Base-by-base conservation (phyloP, 1,140 invertebrate genomes). In the Ceratina calcarata region DNA sequence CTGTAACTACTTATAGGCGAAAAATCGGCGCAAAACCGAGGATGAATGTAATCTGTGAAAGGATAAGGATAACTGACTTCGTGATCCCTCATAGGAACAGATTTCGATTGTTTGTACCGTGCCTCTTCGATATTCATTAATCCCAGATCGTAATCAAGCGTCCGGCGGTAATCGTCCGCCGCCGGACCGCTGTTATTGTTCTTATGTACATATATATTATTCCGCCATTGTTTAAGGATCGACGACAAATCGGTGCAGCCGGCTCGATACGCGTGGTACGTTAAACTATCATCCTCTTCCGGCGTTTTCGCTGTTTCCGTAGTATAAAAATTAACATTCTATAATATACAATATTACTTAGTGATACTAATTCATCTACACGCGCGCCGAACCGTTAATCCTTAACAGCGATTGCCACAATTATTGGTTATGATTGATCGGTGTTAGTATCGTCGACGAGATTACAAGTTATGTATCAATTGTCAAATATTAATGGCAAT, bases 11-110 rank as follows among this genome's bases (percentile, higher is more conserved):
- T 71, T 24, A 53, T 16, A 16, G 60, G 22, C 18, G 60, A 62
- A 49, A 65, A 64, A 78, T 72, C 76, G 24, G 53, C 37, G 51
- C 51, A 78, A 37, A 57, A 72, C 16, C 32, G 68, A 16, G 68
- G 24, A 27, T 45, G 68, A n/a, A 32, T 64, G 45, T 64, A 71
- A 78, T 78, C 76, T 78, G 58, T 55, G 58, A 78, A 78, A 72
- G 68, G 76, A 71, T 78, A 78, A 71, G 58, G 68, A 72, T 78
- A 78, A 78, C 76, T 78, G 69, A 78, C 76, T 72, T 78, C 24
- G 32, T 37, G 68, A 16, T 72, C 32, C 20, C 16, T 62, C 24
- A 27, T 24, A 24, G 27, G 49, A 37, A 71, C 27, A 45, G 27
- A 64, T 49, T 20, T 72, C 69, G 68, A 72, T 24, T 45, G 37